These are phyloP conservation scores for Micrasema minimum DNA, from an alignment of 1,140 invertebrate genomes.

Conservation along the genomic window DNA sequence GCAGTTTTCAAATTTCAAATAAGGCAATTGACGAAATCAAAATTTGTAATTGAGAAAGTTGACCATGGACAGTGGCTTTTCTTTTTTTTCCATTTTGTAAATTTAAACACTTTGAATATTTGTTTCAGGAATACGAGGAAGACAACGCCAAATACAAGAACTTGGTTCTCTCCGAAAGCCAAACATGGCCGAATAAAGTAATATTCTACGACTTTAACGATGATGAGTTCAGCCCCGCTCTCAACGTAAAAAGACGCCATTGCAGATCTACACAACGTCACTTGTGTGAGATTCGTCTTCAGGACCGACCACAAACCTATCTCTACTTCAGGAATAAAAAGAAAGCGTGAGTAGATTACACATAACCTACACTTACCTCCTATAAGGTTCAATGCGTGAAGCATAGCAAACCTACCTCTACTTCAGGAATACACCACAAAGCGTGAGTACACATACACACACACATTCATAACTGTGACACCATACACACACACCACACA, in stretches of 20 bases:
- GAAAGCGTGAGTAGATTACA: conserved; percentile 47
- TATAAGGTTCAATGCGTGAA: too few species aligned
- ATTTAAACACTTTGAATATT: too few species aligned
- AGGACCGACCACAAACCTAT: conserved; percentile 43
- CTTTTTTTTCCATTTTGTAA: too few species aligned
- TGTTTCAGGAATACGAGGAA: conserved; percentile 44
- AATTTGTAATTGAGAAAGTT: too few species aligned
- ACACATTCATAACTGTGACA: too few species aligned
- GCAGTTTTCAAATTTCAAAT: too few species aligned
- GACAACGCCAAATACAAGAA: conserved; percentile 47
- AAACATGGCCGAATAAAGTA: conserved; percentile 51
- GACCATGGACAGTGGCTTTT: too few species aligned
- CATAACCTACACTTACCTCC: background rate
- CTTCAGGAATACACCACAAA: conserved; percentile 48
- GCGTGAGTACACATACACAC: too few species aligned
- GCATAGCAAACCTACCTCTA: conserved; percentile 46
- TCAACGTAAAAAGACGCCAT: conserved; percentile 46
- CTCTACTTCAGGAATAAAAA: conserved; percentile 51
- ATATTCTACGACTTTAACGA: conserved; percentile 54
- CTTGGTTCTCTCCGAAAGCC: conserved; percentile 42
- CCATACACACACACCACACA: too few species aligned
- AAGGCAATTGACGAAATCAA: too few species aligned
- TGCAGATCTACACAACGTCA: conserved; percentile 48
- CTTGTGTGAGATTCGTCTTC: conserved; percentile 49
- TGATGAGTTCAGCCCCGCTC: conserved; percentile 39